Evolutionary conservation across 2,888 invertebrate species (phyloP), one percentile per base, ranked within the genome.

Genomic region (Dolichomitus sp.): DNA sequence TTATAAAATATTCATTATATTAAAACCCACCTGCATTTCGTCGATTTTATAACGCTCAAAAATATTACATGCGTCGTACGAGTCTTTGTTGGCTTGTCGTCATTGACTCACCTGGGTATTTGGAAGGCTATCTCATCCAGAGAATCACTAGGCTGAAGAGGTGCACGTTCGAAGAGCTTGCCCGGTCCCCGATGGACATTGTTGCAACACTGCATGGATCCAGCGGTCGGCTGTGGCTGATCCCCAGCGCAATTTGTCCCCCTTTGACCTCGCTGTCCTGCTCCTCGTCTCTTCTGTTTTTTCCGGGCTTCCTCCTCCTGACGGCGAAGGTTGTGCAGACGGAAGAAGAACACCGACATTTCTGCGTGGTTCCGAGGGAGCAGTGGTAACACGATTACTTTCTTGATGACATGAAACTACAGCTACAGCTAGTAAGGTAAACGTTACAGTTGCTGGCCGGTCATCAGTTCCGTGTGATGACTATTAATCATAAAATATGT

Each of bases 271-370:
- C 88, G 90, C 77, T 90, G 91, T 72, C 88, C 88, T 69, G 90
- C 90, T 70, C 90, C 91, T 27, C 92, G 89, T 80, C 95, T 90
- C 80, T 92, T 93, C 85, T 94, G 95, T 91, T 95, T 96, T 93
- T 96, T 96, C 87, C 96, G 95, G 93, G 96, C 96, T 91, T 95
- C 95, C 94, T 97, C 97, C 94, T 97, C 97, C 94, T 97, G 97
- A 86, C 98, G 96, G 94, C 97, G 97, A 93, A 97, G 96, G 95
- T 97, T 98, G 96, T 97, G 98, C 94, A 98, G 96, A 90, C 98
- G 98, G 95, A 98, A 98, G 97, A 98, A 98, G 96, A 98, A 98
- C 96, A 98, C 96, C 95, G 98, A 98, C 98, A 98, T 98, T 95
- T 96, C 97, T 95, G 91, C 88, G 42, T 78, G 73, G 63, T 81